phyloP scores from a whole-genome alignment of 2,888 invertebrate species.

The Hermodice carunculata region DNA sequence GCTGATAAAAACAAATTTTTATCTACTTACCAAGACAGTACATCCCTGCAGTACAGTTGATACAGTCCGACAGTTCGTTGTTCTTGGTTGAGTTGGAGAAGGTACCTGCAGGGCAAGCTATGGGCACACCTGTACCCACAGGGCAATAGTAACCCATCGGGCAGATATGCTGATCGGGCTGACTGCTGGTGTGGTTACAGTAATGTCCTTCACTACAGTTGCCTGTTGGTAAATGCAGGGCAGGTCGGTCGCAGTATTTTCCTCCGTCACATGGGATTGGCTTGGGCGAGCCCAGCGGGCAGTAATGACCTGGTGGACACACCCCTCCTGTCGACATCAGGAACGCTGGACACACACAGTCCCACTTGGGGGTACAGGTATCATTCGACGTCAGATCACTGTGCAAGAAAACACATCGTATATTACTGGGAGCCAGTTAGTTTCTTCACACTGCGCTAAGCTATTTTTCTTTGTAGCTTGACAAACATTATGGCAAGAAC shows the following conservation, averaged over 20 bases:
- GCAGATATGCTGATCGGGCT: slow-evolving; percentile 57
- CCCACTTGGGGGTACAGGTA: slow-evolving; percentile 64
- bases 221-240: slow-evolving; percentile 53
- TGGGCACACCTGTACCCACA: slow-evolving; percentile 54
- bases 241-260: slow-evolving; percentile 59
- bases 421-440: too few relatives aligned
- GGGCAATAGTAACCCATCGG: slow-evolving; percentile 62
- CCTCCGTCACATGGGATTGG: slow-evolving; percentile 60
- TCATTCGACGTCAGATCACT: too few relatives aligned
- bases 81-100: slow-evolving; percentile 53
- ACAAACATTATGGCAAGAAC: too few relatives aligned
- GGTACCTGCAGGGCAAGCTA: slow-evolving; percentile 61
- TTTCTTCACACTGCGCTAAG: too few relatives aligned
- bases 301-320: slow-evolving; percentile 62
- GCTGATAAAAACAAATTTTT: too few relatives aligned
- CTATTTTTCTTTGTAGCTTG: too few relatives aligned
- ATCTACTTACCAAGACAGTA: slow-evolving; percentile 60
- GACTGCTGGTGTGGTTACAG: slow-evolving; percentile 60
- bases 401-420: too few relatives aligned
- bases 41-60: slow-evolving; percentile 58
- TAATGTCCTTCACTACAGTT: slow-evolving; percentile 50
- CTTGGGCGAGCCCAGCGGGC: slow-evolving; percentile 54
- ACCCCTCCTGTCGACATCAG: slow-evolving; percentile 56
- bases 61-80: slow-evolving; percentile 51
- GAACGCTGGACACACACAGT: slow-evolving; percentile 63